These are phyloP conservation scores for Chelmon rostratus DNA, from an alignment of 2,797 vertebrate species.

Conservation along the genomic window DNA sequence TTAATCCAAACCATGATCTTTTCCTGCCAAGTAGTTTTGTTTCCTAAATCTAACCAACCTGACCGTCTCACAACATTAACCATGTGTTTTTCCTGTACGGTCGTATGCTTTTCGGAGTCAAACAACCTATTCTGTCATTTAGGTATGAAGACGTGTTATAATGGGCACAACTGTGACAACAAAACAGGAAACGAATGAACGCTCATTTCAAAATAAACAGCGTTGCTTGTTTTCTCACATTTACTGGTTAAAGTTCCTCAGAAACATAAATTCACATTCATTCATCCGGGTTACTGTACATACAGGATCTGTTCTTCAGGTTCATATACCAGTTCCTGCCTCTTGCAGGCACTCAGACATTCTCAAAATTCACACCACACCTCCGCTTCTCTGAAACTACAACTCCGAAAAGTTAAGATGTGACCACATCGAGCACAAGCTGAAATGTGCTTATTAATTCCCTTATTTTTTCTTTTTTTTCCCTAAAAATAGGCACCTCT, in stretches of 20 bases:
- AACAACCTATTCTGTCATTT: no score
- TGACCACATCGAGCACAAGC: not conserved
- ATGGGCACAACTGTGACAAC: not conserved
- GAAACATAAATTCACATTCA: not conserved
- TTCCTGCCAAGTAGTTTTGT: no score
- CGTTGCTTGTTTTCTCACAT: not conserved
- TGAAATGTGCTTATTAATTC: slow-evolving; percentile 29
- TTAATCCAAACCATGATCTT: no score
- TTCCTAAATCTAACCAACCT: no score
- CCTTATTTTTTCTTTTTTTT: slow-evolving; percentile 13
- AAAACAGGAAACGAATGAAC: not conserved
- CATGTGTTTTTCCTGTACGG: no score
- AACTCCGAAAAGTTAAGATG: not conserved
- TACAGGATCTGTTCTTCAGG: not conserved
- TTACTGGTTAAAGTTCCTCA: not conserved
- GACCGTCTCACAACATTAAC: no score
- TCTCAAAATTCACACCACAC: not conserved
- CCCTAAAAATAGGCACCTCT: slow-evolving; percentile 1
- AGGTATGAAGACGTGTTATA: no score
- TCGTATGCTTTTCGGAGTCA: no score
- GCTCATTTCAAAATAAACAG: not conserved
- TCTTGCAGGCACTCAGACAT: not conserved
- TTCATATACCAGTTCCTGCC: not conserved
- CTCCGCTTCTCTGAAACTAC: not conserved
- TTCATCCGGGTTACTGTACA: not conserved